phyloP scores from a whole-genome alignment of 2,797 vertebrate species.

The Euphonia xanthogaster region DNA sequence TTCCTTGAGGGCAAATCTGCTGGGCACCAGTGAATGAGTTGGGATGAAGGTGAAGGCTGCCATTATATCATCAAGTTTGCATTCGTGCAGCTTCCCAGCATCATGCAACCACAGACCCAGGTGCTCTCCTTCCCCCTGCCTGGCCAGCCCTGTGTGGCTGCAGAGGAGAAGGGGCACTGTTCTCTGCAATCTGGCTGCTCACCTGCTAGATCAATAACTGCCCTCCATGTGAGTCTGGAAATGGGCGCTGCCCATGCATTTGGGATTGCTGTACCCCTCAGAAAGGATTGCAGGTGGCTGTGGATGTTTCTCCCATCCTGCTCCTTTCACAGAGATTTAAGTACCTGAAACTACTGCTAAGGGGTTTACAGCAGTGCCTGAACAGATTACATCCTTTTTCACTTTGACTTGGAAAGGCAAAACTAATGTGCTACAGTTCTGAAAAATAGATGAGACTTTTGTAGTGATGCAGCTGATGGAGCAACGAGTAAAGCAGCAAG shows the following conservation, averaged over 20 bases:
- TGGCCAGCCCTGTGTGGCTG: neutral
- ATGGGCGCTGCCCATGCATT: accelerated
- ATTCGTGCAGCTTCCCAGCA: neutral
- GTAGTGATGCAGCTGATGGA: neutral
- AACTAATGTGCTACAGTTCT: neutral
- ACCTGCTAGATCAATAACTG: neutral
- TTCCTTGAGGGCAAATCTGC: neutral
- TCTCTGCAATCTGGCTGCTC: neutral
- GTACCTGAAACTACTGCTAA: neutral
- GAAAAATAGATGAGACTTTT: neutral
- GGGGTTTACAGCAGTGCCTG: neutral
- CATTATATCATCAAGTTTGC: neutral
- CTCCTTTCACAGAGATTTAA: neutral
- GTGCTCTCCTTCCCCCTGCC: neutral
- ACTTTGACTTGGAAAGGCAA: neutral
- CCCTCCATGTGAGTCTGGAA: neutral
- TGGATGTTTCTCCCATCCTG: neutral
- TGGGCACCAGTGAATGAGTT: neutral
- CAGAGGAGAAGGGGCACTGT: neutral
- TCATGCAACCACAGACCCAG: neutral
- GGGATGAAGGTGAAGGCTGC: neutral
- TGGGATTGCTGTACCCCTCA: neutral
- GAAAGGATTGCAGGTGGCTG: neutral
- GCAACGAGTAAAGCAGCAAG: neutral
- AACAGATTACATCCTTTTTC: neutral